A percentile compares a stretch with the other conserved stretches of the same genome.
These are phyloP conservation scores for Volucella bombylans DNA, from an alignment of 2,888 invertebrate species.

Conservation along the genomic window DNA sequence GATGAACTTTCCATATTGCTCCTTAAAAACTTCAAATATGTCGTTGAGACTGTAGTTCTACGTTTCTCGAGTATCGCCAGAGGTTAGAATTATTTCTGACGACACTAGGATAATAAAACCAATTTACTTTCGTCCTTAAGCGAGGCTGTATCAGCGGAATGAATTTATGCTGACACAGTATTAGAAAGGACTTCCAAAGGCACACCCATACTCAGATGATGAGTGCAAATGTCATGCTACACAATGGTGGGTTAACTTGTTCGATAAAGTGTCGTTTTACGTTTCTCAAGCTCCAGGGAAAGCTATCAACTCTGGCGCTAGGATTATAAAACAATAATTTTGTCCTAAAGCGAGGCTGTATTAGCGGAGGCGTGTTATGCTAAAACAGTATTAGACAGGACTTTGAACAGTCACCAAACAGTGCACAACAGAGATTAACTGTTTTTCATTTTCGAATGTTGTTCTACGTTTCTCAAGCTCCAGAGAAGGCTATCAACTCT, in stretches of 20 bases:
- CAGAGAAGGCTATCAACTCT: constrained; percentile 7
- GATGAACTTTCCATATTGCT: not conserved
- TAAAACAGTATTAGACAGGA: no score
- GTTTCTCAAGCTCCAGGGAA: constrained; percentile 46
- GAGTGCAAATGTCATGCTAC: constrained; percentile 21
- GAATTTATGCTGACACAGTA: constrained; percentile 37
- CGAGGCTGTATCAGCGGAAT: constrained; percentile 76
- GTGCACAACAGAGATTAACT: no score
- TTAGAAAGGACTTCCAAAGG: constrained; percentile 43
- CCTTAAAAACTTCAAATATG: constrained; percentile 32
- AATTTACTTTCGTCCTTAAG: constrained; percentile 79
- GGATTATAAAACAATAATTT: constrained; percentile 67
- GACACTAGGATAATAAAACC: constrained; percentile 81
- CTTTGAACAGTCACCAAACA: no score
- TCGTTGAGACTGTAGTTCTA: constrained; percentile 76
- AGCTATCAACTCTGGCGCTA: constrained; percentile 37
- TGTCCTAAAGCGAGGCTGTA: constrained; percentile 76
- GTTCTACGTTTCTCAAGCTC: constrained; percentile 60
- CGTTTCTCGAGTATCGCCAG: constrained; percentile 79
- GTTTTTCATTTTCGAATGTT: no score
- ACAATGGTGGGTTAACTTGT: no score
- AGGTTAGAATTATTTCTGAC: constrained; percentile 65
- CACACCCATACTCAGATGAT: constrained; percentile 74
- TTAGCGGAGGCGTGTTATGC: no score
- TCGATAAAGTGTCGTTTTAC: constrained; percentile 43